These are phyloP conservation scores for Polylopha cassiicola DNA, from an alignment of 2,888 invertebrate genomes.

Conservation along the genomic window DNA sequence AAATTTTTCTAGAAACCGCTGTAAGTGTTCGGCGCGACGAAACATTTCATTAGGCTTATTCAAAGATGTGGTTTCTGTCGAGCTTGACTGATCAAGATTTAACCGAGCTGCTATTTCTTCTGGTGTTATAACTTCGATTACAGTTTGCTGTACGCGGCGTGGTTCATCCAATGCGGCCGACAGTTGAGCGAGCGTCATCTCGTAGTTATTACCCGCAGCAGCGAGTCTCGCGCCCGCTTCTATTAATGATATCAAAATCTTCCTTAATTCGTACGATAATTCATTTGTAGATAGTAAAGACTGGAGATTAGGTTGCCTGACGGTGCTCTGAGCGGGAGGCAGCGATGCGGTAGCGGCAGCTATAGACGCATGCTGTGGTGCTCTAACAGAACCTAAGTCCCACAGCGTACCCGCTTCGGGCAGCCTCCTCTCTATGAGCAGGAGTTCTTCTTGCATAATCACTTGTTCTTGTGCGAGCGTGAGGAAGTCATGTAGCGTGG, in stretches of 20 bases:
- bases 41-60: slow-evolving; percentile 38
- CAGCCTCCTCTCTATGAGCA: slow-evolving; percentile 54
- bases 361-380: slow-evolving; percentile 57
- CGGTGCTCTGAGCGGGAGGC: slow-evolving; percentile 46
- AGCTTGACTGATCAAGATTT: no score
- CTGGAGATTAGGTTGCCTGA: slow-evolving; percentile 62
- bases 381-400: slow-evolving; percentile 63
- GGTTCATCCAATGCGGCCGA: slow-evolving; percentile 61
- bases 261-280: slow-evolving; percentile 56
- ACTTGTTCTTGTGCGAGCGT: slow-evolving; percentile 60
- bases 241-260: slow-evolving; percentile 64
- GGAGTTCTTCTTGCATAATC: slow-evolving; percentile 54
- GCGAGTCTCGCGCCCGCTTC: slow-evolving; percentile 67
- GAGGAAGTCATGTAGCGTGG: slow-evolving; percentile 60
- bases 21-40: slow-evolving; percentile 56
- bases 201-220: slow-evolving; percentile 61
- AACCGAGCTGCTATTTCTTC: slow-evolving; percentile 59
- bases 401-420: slow-evolving; percentile 62
- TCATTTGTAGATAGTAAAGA: slow-evolving; percentile 66
- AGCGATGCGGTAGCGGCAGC: slow-evolving; percentile 64
- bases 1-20: slow-evolving; percentile 54
- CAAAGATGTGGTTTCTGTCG: no score
- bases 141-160: slow-evolving; percentile 35
- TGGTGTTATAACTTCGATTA: slow-evolving; percentile 60
- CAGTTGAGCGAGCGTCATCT: slow-evolving; percentile 54